phyloP scores from a whole-genome alignment of 2,113 vertebrate genomes.

The Laticauda laticaudata region DNA sequence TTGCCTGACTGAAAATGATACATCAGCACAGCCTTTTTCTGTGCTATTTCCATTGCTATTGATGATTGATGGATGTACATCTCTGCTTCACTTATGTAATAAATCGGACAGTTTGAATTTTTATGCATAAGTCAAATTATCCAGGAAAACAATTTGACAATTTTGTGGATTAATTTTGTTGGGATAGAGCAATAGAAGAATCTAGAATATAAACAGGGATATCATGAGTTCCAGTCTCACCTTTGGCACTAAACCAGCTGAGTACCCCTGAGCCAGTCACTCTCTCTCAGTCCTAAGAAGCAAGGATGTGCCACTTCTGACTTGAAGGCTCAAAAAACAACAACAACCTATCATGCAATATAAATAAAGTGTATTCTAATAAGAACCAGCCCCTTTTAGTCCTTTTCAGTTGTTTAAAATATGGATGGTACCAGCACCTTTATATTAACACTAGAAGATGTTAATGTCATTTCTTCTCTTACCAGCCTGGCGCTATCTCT shows the following conservation, averaged over 20 bases:
- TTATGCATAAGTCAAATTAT: neutral
- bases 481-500: neutral
- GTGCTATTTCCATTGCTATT: slow-evolving; percentile 2
- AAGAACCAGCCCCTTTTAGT: neutral
- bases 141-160: neutral
- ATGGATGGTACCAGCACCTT: neutral
- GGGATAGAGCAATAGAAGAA: neutral
- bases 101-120: neutral
- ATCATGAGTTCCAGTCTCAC: neutral
- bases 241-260: neutral
- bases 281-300: neutral
- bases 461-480: neutral
- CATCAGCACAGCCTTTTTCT: slow-evolving; percentile 18
- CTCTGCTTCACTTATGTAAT: slow-evolving; percentile 31
- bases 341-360: neutral
- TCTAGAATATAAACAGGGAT: neutral
- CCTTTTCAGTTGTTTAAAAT: neutral
- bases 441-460: neutral
- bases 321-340: neutral
- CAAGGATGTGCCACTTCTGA: neutral
- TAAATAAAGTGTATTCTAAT: neutral
- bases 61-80: slow-evolving; percentile 24
- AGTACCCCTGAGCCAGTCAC: neutral
- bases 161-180: neutral
- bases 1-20: neutral